Base-by-base conservation (phyloP, 92 coral and sea anemone genomes). In the Parazoanthus darwini region DNA sequence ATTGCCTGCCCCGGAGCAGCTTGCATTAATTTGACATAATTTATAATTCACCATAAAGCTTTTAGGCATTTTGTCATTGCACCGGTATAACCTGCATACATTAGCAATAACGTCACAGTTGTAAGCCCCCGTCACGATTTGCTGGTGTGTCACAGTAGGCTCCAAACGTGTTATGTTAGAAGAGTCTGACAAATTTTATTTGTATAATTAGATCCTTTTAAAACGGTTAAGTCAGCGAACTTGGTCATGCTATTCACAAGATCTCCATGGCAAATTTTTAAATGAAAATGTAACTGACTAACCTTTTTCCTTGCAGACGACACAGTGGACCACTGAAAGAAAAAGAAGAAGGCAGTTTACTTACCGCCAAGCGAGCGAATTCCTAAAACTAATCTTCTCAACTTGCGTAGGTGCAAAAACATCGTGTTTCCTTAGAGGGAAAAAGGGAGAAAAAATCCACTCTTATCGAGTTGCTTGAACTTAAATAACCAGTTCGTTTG, bases 341-440 rank as follows among this genome's bases (percentile, higher is more conserved):
- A 82, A 39, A 82, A 20, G 20, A 39, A 66, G 23, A 66, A 26
- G 4, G 58, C 8, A 4, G 63, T 67, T 68, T 36, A 81, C 59
- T 42, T 44, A 82, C 86, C 86, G 86, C 77, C 86, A 68, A 6
- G 86, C 76, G 10, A 68, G 65, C n/a, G 78, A 42, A 44, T 68
- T 65, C 77, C 65, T 66, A 82, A 82, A 82, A 37, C 86, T 82
- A 67, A 13, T 68, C 77, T 68, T 82, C 77, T 42, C 43, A 42
- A 65, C 74, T 67, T 82, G 54, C 70, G n/a, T 74, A 8, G 74
- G 43, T 15, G 26, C 29, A 81, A 20, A 63, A 33, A 18, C 37
- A 35, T 81, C 74, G 48, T 37, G 36, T 37, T 81, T 58, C 86
- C 86, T 81, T 81, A 38, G 74, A 65, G 43, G 58, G 18, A 82